A percentile compares a stretch with the other conserved stretches of the same genome.
Conservation (phyloP, 2,113 vertebrate species). For the Thomomys bottae region DNA sequence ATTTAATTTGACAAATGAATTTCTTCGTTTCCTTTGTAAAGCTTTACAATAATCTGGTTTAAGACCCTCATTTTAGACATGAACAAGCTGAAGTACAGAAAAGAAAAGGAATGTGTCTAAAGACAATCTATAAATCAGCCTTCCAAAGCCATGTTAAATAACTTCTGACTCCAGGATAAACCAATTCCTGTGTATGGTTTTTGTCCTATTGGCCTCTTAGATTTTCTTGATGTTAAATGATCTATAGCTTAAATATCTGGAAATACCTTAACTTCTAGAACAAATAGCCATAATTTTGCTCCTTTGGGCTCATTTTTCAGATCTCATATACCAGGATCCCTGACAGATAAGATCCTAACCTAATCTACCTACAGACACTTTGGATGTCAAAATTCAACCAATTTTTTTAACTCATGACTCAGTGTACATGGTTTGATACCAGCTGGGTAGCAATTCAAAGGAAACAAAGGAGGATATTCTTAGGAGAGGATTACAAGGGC, state of each 20-base stretch:
- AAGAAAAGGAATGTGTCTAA: not conserved
- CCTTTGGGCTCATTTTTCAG: not conserved
- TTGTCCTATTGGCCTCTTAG: not conserved
- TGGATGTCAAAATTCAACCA: not conserved
- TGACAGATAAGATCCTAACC: constrained; percentile 16
- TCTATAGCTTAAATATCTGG: not conserved
- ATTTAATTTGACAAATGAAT: not conserved
- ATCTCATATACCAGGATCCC: not conserved
- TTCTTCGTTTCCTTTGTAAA: not conserved
- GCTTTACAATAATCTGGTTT: not conserved
- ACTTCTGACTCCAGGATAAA: not conserved
- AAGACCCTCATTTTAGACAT: not conserved
- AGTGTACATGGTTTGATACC: not conserved
- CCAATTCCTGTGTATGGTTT: not conserved
- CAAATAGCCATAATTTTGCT: not conserved
- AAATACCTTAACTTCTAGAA: not conserved
- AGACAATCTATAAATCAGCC: not conserved
- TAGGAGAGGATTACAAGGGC: no score
- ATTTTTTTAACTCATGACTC: constrained; percentile 4
- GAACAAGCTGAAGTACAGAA: not conserved
- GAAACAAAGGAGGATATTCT: no score
- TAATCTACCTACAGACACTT: not conserved
- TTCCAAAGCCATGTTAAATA: not conserved
- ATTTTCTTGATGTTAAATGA: not conserved
- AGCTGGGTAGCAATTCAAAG: not conserved